Evolutionary conservation across 1,140 invertebrate species (phyloP).

Genomic region (Drosophila jambulina): DNA sequence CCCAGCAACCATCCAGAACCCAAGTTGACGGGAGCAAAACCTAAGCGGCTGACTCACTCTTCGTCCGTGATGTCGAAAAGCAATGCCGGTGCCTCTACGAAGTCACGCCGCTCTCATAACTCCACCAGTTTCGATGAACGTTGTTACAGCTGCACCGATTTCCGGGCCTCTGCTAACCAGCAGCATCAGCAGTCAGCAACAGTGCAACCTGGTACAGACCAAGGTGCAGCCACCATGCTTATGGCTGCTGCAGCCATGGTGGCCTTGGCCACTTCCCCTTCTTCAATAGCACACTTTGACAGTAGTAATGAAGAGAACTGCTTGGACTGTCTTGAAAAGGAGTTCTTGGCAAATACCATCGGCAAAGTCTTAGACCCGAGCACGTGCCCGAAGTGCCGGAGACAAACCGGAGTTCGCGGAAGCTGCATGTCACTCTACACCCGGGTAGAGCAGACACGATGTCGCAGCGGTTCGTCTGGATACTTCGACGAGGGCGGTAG

Average conservation of each 20-base stretch:
- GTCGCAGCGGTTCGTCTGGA: constrained; percentile 73
- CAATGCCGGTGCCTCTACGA: constrained; percentile 61
- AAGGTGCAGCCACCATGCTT: constrained; percentile 56
- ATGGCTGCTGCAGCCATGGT: constrained; percentile 61
- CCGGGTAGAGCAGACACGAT: constrained; percentile 60
- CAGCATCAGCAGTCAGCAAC: constrained; percentile 23
- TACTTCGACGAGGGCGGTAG: constrained; percentile 56
- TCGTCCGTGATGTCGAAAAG: constrained; percentile 75
- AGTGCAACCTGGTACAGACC: constrained; percentile 5
- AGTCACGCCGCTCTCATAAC: constrained; percentile 67
- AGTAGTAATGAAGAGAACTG: constrained; percentile 74
- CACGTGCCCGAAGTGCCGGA: constrained; percentile 70
- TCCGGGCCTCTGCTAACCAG: constrained; percentile 40
- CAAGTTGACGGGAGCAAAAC: constrained; percentile 79
- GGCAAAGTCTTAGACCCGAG: constrained; percentile 71
- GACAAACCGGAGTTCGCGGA: constrained; percentile 46
- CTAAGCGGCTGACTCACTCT: constrained; percentile 71
- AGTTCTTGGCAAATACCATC: constrained; percentile 80
- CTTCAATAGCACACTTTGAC: constrained; percentile 57
- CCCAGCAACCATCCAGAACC: constrained; percentile 54
- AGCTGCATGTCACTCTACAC: constrained; percentile 68
- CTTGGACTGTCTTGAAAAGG: constrained; percentile 81
- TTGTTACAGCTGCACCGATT: constrained; percentile 79
- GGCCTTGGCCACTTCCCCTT: constrained; percentile 51
- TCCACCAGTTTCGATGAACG: constrained; percentile 74